Percentiles rank a stretch among this genome's conserved stretches.
Conservation (phyloP, 2,113 vertebrate genomes). For the Barnardius zonarius region DNA sequence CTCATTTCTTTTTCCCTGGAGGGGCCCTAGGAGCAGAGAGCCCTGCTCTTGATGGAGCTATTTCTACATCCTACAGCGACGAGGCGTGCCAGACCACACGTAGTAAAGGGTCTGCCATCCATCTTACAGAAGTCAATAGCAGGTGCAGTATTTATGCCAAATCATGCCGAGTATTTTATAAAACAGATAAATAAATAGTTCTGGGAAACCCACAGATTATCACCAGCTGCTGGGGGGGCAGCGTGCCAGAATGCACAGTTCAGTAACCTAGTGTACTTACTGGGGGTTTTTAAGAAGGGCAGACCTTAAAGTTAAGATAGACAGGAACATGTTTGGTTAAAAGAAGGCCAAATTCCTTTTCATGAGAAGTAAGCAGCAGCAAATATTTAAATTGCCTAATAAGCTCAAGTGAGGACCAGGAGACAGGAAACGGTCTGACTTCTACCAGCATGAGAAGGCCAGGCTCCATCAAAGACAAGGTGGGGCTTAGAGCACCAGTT, state of each 20-base stretch:
- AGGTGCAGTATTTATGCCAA: not conserved
- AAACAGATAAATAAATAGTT: conserved; percentile 43
- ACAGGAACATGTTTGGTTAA: conserved; percentile 1
- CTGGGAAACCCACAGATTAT: conserved; percentile 53
- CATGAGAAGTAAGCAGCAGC: not conserved
- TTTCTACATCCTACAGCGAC: not conserved
- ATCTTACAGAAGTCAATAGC: not conserved
- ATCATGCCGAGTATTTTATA: not conserved
- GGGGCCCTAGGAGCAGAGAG: not conserved
- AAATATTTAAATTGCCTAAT: conserved; percentile 31
- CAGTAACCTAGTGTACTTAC: conserved; percentile 26
- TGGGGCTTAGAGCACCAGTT: not conserved
- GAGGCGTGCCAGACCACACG: not conserved
- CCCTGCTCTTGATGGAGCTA: not conserved
- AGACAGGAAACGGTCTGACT: not conserved
- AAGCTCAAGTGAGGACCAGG: not conserved
- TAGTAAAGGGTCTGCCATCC: not conserved
- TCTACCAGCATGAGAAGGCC: not conserved
- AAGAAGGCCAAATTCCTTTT: conserved; percentile 11
- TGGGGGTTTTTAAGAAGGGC: not conserved
- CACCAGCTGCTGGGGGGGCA: conserved; percentile 24
- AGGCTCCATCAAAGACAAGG: not conserved
- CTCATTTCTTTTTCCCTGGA: not conserved
- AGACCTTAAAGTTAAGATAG: not conserved
- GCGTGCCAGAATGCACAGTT: conserved; percentile 35